Conservation (phyloP, 2,797 vertebrate genomes). For the Mormyrus hasselquistii region DNA sequence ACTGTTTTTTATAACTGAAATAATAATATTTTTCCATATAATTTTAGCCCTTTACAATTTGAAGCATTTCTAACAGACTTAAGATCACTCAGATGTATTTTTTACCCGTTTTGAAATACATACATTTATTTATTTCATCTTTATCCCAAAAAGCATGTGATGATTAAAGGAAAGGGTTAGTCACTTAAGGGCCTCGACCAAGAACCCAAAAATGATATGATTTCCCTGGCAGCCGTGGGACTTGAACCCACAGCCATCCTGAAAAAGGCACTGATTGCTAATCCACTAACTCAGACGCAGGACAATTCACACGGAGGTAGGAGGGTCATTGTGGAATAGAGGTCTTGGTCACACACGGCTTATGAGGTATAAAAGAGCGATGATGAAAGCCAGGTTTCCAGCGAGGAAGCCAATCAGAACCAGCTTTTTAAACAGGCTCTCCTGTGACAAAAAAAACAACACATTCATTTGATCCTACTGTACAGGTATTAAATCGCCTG, state of each 20-base stretch:
- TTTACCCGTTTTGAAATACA: not conserved
- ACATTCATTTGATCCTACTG: not conserved
- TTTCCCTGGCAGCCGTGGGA: not conserved
- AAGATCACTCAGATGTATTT: not conserved
- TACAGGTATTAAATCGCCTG: not conserved
- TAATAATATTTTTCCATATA: not conserved
- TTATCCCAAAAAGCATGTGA: not conserved
- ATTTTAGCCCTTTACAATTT: not conserved
- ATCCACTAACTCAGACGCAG: not conserved
- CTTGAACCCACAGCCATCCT: not conserved
- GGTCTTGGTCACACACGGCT: conserved; percentile 47
- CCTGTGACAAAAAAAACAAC: conserved; percentile 46
- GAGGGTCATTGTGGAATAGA: not conserved
- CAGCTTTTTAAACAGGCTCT: conserved; percentile 62
- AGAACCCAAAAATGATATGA: not conserved
- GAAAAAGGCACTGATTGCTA: not conserved
- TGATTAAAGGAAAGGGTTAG: not conserved
- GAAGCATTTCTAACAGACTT: not conserved
- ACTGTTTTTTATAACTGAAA: not conserved
- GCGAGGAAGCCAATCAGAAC: conserved; percentile 65
- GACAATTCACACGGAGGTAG: not conserved
- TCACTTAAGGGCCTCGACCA: not conserved
- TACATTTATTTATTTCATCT: not conserved
- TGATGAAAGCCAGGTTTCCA: conserved; percentile 69
- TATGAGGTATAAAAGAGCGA: conserved; percentile 61